Conservation (phyloP, 2,797 vertebrate genomes). For the Lepus townsendii region DNA sequence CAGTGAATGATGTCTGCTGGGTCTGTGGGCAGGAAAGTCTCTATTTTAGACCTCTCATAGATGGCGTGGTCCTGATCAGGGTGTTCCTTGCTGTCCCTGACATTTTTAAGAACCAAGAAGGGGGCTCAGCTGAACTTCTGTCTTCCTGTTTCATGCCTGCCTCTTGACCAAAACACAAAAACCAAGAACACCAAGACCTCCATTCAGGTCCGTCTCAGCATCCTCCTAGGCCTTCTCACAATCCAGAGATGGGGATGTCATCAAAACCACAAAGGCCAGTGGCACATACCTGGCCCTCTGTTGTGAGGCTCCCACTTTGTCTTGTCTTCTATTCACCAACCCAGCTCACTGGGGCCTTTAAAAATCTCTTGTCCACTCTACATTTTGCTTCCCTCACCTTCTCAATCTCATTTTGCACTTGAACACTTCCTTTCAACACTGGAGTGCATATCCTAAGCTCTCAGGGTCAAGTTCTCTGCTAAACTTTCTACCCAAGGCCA, state of each 20-base stretch:
- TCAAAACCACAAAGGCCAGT: neutral
- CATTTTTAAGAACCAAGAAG: constrained; percentile 4
- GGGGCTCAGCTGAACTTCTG: neutral
- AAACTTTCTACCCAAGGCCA: neutral
- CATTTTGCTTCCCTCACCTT: neutral
- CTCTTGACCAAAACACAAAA: neutral
- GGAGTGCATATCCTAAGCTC: neutral
- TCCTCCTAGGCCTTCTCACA: neutral
- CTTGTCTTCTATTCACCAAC: neutral
- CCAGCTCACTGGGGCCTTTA: neutral
- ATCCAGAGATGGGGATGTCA: neutral
- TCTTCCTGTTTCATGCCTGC: neutral
- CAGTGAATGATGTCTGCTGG: neutral
- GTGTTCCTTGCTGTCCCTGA: neutral
- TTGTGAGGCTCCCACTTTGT: neutral
- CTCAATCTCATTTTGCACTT: neutral
- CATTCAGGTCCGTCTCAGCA: neutral
- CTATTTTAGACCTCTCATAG: constrained; percentile 15
- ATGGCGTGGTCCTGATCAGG: neutral
- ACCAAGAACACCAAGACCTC: no score
- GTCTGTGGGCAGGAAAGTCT: neutral
- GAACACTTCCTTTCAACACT: neutral
- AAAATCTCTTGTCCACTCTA: no score
- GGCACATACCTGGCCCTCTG: neutral
- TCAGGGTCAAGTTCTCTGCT: neutral